Evolutionary conservation across 1,140 invertebrate genomes (phyloP), one percentile per base, ranked within the genome.

Genomic region (Phymastichus coffea): DNA sequence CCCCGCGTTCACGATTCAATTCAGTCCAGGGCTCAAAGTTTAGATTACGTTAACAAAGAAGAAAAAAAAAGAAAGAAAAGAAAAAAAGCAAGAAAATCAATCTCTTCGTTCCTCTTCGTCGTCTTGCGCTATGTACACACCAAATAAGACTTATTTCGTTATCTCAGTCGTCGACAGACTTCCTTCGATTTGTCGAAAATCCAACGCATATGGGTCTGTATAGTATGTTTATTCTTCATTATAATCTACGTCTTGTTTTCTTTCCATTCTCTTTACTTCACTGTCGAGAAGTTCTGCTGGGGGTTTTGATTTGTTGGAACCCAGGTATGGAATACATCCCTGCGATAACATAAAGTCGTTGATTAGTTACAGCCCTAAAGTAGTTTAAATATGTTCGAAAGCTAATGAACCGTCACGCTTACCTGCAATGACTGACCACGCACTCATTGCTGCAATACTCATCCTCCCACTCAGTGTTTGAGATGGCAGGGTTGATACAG

Each of bases 401-500:
- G n/a, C n/a, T n/a, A n/a, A n/a, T n/a, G n/a, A n/a, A n/a, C n/a
- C n/a, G n/a, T 23, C 15, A 10, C 3, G 75, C 77, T 76, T 79
- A 90, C 88, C 89, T 91, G 87, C 95, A 97, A 80, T 98, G 95
- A 73, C 88, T 93, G 66, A 97, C 93, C 60, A 97, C 95, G 82
- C 95, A 98, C 76, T 98, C 94, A 81, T 95, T 96, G 77, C 92
- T 95, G 81, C 95, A 98, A 78, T 97, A 98, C 80, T 97, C 94
- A 75, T 95, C 91, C 76, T 97, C 95, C 95, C 95, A 98, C 79
- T 96, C 94, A 48, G 89, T 88, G 80, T 93, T 96, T 38, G 93
- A 86, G 64, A 96, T 88, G 41, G 94, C 93, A 37, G 87, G 87
- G 80, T 97, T 97, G 26, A 86, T 87, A 78, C 95, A 98, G 47